Evolutionary conservation across 2,113 vertebrate genomes (phyloP).

Genomic region (Hippocampus abdominalis): DNA sequence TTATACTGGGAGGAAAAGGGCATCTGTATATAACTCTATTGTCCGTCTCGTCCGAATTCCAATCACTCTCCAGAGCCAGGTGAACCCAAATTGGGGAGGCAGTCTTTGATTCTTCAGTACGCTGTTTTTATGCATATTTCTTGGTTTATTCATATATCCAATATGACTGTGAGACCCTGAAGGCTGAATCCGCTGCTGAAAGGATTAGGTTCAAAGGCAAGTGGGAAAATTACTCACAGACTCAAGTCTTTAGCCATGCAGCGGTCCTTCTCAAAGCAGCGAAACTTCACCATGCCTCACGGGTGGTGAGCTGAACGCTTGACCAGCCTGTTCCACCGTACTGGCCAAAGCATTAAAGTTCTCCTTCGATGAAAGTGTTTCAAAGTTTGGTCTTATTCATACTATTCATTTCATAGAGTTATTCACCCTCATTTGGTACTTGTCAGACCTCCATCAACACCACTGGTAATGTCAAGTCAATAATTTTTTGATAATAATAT

Average conservation of each 20-base stretch:
- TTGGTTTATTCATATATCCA: constrained; percentile 62
- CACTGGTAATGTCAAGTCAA: neutral
- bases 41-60: constrained; percentile 47
- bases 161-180: constrained; percentile 55
- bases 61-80: constrained; percentile 51
- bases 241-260: constrained; percentile 72
- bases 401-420: neutral
- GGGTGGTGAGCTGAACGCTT: constrained; percentile 53
- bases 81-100: constrained; percentile 26
- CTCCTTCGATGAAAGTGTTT: constrained; percentile 30
- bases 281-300: constrained; percentile 68
- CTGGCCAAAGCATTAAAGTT: constrained; percentile 25
- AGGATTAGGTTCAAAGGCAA: constrained; percentile 75
- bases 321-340: constrained; percentile 59
- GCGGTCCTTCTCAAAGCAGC: constrained; percentile 51
- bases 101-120: constrained; percentile 64
- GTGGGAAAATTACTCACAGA: constrained; percentile 72
- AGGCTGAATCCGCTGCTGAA: constrained; percentile 60
- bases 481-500: too few species aligned
- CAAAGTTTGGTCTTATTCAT: constrained; percentile 29
- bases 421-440: constrained; percentile 19
- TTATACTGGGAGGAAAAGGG: constrained; percentile 18
- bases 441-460: neutral
- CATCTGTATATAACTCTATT: constrained; percentile 20
- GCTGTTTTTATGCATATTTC: constrained; percentile 64